A percentile compares a stretch with the other conserved stretches of the same genome.
These are phyloP conservation scores for Acropora tenuis DNA, from an alignment of 64 coral and sea anemone genomes.

Conservation along the genomic window DNA sequence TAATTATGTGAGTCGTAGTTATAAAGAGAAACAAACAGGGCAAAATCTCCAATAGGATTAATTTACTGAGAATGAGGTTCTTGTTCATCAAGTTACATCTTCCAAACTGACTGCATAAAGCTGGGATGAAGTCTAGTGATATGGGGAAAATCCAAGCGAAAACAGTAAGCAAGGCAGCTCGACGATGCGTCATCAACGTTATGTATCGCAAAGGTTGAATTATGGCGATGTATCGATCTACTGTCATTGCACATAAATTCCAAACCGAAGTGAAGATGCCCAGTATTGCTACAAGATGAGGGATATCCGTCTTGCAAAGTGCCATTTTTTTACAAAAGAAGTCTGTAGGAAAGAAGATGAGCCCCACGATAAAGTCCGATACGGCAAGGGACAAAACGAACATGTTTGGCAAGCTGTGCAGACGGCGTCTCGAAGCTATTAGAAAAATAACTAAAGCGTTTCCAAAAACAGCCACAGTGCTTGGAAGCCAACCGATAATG, in stretches of 20 bases:
- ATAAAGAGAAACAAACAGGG: not conserved
- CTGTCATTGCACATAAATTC: not conserved
- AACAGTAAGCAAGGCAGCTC: not conserved
- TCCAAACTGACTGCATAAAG: not conserved
- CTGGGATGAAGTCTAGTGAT: not conserved
- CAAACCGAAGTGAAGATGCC: not conserved
- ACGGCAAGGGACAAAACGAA: conserved; percentile 2
- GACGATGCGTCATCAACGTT: not conserved
- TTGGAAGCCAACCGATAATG: not conserved
- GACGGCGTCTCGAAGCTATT: not conserved
- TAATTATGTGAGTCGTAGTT: not conserved
- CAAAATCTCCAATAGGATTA: not conserved
- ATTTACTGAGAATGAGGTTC: not conserved
- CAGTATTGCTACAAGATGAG: not conserved
- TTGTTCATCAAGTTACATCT: not conserved
- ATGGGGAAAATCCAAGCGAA: not conserved
- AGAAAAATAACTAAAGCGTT: not conserved
- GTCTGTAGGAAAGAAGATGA: not conserved
- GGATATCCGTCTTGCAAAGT: not conserved
- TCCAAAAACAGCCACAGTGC: not conserved
- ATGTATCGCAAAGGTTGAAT: not conserved
- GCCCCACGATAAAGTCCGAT: not conserved
- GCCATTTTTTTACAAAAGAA: not conserved
- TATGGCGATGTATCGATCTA: not conserved
- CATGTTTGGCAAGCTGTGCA: not conserved